Base-by-base conservation (phyloP, 1,140 invertebrate species). In the Drosophila subpulchrella region DNA sequence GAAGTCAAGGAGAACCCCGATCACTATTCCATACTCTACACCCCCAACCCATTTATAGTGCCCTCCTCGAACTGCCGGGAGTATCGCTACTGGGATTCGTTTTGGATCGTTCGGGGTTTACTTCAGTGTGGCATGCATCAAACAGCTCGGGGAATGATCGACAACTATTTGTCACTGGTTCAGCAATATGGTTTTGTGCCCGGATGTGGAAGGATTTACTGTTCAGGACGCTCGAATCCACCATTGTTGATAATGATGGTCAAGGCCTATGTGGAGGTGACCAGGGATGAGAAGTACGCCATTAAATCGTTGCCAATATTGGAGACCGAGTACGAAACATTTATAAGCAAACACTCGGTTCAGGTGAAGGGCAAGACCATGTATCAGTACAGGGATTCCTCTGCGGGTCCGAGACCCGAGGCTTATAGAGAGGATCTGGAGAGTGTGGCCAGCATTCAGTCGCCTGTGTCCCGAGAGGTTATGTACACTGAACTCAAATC, bases 61-160 rank as follows among this genome's bases (percentile, higher is more conserved):
- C 97, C 98, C 15, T 97, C 98, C 20, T 97, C 97, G 3, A 92
- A 97, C 51, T 98, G 98, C 91, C 94, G 96, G 2, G 97, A 97
- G 91, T 97, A 98, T 86, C 98, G 98, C 92, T 98, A 98, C 90
- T 98, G 98, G 97, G 97, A 98, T 78, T 97, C 97, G 0, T 98
- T 97, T 86, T 98, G 97, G 97, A 98, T 98, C 13, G 93, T 98
- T 24, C 95, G 96, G 59, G 97, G 97, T 0, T 93, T 98, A 0
- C 92, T 98, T 0, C 91, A 96, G 0, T 97, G 96, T 0, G 96
- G 97, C 83, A 98, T 98, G 97, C 78, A 90, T 13, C 65, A 86
- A 4, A 98, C 97, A 0, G 97, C 96, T 0, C 94, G 93, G 24
- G 97, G 97, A 3, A 98, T 98, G 96, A 93, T 98, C 6, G 93